Base-by-base conservation (phyloP, 2,113 vertebrate species). In the Illadopsis cleaveri region DNA sequence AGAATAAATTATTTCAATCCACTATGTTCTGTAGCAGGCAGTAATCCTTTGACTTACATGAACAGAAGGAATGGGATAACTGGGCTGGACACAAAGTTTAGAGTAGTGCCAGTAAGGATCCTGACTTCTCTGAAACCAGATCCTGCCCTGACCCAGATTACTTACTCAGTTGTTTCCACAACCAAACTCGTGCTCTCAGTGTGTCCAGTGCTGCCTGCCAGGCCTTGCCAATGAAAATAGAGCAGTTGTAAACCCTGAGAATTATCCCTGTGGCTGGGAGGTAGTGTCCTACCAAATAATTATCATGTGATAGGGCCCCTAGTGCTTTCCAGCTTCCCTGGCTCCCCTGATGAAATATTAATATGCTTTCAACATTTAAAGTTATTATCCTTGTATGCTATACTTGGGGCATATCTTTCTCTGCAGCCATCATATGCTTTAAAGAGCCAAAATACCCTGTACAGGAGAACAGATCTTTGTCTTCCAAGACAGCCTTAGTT, bases 121-220 rank as follows among this genome's bases (percentile, higher is more conserved):
- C 70, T 93, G 86, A 72, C 85, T 97, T 76, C 69, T 94, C 86
- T 97, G 98, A 97, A 98, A 98, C 90, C 65, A 85, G 90, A 98
- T 94, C 93, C 85, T 96, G 70, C 70, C 80, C 90, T 95, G 91
- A 85, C 96, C 95, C 83, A 93, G 96, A 97, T 98, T 97, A 98
- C 98, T 98, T 97, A 96, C 96, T 94, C 38, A 64, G 91, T 91
- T 97, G 91, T 97, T 97, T 95, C 60, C 68, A 79, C 95, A 91
- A 92, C 93, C 2, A 37, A 91, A 98, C 97, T 95, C 92, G 94
- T 96, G 66, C 90, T 97, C 91, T 96, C 70, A 66, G 57, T 83
- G 86, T 47, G 13, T 89, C 91, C 79, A 77, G 68, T 2, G 37
- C 94, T 95, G 62, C 90, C 76, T 90, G 50, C 78, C 70, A 71